Evolutionary conservation across 2,113 vertebrate genomes (phyloP).

Genomic region (Thomomys bottae): DNA sequence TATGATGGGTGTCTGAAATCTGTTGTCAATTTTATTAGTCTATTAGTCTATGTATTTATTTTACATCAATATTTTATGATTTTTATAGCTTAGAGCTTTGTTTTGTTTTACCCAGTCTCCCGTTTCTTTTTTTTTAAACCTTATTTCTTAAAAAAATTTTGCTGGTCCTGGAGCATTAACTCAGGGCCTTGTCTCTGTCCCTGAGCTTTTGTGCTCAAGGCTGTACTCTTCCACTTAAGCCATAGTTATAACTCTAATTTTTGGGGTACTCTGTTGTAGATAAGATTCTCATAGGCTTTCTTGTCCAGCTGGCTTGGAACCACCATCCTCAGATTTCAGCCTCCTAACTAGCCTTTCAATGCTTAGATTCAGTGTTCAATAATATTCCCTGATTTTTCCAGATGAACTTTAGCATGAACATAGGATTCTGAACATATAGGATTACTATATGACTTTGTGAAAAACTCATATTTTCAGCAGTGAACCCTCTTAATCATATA

Average conservation of each 20-base stretch:
- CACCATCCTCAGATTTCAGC: too few relatives aligned
- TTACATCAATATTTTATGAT: not conserved
- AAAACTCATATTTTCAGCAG: not conserved
- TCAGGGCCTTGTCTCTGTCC: too few relatives aligned
- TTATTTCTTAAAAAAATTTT: too few relatives aligned
- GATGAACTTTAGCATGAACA: constrained; percentile 19
- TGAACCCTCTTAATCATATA: constrained; percentile 19
- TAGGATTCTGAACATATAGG: not conserved
- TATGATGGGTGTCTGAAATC: not conserved
- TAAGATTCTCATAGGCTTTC: too few relatives aligned
- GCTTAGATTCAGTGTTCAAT: not conserved
- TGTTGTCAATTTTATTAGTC: not conserved
- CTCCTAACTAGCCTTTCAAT: too few relatives aligned
- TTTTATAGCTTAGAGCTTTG: not conserved
- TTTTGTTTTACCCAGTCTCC: not conserved
- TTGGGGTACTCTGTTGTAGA: too few relatives aligned
- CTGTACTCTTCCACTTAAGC: too few relatives aligned
- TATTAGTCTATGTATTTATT: too few relatives aligned
- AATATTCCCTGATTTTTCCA: not conserved
- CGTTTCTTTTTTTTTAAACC: not conserved
- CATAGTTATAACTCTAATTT: too few relatives aligned
- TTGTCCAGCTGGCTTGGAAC: too few relatives aligned
- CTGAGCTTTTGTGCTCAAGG: too few relatives aligned
- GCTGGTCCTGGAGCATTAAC: too few relatives aligned
- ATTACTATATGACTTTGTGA: not conserved